Evolutionary conservation across 1,140 invertebrate genomes (phyloP).

Genomic region (Globodera ellingtonae): DNA sequence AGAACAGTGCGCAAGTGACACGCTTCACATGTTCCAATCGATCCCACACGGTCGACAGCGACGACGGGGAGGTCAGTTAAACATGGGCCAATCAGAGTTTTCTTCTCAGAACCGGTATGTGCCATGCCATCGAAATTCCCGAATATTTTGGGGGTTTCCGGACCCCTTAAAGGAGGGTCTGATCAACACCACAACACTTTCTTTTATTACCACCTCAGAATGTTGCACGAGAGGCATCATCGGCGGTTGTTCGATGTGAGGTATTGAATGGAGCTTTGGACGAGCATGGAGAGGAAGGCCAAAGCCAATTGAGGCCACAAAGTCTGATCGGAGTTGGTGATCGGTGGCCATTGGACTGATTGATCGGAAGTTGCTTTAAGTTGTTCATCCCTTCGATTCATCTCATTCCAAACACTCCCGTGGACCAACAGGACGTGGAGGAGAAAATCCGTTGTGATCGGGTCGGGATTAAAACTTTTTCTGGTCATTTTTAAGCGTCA

Average conservation of each 20-base stretch:
- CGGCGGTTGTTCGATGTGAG: constrained; percentile 33
- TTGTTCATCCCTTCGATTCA: constrained; percentile 60
- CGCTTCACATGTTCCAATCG: constrained; percentile 60
- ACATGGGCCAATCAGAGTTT: not conserved
- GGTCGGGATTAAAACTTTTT: not conserved
- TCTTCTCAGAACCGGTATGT: not conserved
- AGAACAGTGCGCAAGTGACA: constrained; percentile 35
- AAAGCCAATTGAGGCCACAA: constrained; percentile 5
- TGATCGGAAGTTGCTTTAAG: not conserved
- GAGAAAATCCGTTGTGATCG: constrained; percentile 29
- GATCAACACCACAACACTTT: not conserved
- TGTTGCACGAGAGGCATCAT: not conserved
- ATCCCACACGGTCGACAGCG: constrained; percentile 54
- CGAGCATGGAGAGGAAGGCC: not conserved
- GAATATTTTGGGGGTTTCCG: too few relatives aligned
- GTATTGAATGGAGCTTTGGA: constrained; percentile 49
- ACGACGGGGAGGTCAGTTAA: constrained; percentile 31
- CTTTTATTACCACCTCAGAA: not conserved
- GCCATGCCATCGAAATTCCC: too few relatives aligned
- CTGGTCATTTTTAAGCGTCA: not conserved
- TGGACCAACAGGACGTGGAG: constrained; percentile 44
- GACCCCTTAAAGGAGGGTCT: too few relatives aligned
- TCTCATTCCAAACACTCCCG: constrained; percentile 62
- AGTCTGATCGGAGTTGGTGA: not conserved
- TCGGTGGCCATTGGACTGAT: not conserved